Evolutionary conservation across 2,888 invertebrate genomes (phyloP).

Genomic region (Diaprepes abbreviatus): DNA sequence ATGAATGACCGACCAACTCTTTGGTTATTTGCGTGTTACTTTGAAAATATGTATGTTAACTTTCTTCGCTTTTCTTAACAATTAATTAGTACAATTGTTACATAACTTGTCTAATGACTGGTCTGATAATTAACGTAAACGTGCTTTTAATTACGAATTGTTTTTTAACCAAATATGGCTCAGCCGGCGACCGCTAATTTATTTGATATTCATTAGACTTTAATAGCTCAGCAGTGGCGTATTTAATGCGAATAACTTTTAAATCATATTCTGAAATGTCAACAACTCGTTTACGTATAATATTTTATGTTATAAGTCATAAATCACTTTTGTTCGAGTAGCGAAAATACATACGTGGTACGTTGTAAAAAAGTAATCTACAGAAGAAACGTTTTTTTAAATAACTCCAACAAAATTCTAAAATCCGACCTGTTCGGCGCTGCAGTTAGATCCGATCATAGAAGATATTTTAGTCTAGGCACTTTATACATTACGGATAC

Average conservation of each 20-base stretch:
- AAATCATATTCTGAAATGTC: too few species aligned
- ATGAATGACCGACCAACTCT: conserved; percentile 1
- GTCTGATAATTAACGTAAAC: conserved; percentile 57
- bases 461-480: too few species aligned
- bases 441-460: too few species aligned
- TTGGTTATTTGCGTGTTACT: conserved; percentile 11
- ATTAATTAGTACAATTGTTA: conserved; percentile 57
- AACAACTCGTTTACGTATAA: too few species aligned
- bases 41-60: conserved; percentile 46
- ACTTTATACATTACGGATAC: too few species aligned
- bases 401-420: too few species aligned
- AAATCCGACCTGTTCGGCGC: too few species aligned
- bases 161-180: conserved; percentile 56
- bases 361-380: too few species aligned
- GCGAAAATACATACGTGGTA: too few species aligned
- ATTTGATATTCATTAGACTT: conserved; percentile 54
- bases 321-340: too few species aligned
- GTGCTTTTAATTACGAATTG: conserved; percentile 58
- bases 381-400: too few species aligned
- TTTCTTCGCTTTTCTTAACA: conserved; percentile 54
- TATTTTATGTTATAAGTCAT: too few species aligned
- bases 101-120: conserved; percentile 55
- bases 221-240: conserved; percentile 48
- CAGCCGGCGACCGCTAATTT: conserved; percentile 54
- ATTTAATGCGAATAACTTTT: conserved; percentile 1